These are phyloP conservation scores for Xenopus tropicalis DNA, from an alignment of 2,113 vertebrate genomes.

Conservation along the genomic window UCB_Xtro_10.0 CM004445.2:79901001-79901500, in stretches of 20 bases:
- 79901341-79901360: constrained; percentile 37
- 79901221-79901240: constrained; percentile 30
- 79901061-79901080: no score
- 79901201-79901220: not conserved
- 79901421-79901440: no score
- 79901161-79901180: constrained; percentile 1
- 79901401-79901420: not conserved
- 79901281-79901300: constrained; percentile 39
- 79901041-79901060: no score
- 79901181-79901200: not conserved
- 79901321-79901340: constrained; percentile 43
- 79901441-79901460: no score
- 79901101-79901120: no score
- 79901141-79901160: no score
- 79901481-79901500: no score
- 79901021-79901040: no score
- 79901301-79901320: constrained; percentile 42
- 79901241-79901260: constrained; percentile 40
- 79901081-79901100: no score
- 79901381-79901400: constrained; percentile 37
- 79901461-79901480: no score
- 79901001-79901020: no score
- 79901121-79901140: no score
- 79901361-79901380: constrained; percentile 29
- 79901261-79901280: constrained; percentile 32